phyloP scores from a whole-genome alignment of 2,113 vertebrate genomes.

The Crotalus helleri region DNA sequence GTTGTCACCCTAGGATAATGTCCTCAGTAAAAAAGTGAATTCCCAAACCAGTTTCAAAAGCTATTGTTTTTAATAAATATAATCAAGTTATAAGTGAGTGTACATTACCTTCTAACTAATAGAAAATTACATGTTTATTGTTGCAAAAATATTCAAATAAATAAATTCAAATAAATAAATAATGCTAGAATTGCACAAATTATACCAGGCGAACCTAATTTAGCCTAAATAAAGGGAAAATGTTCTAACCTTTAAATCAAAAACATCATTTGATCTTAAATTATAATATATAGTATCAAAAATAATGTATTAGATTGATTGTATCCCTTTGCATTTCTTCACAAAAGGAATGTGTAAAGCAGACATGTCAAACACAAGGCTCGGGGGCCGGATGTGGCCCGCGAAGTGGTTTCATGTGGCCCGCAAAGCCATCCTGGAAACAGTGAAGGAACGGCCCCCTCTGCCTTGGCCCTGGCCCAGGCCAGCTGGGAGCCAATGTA shows the following conservation, averaged over 20 bases:
- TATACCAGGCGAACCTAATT: background rate
- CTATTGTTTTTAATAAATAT: background rate
- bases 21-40: background rate
- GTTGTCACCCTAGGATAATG: conserved; percentile 18
- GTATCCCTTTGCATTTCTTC: background rate
- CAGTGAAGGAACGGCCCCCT: no score
- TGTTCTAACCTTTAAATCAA: background rate
- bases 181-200: background rate
- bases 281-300: background rate
- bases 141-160: background rate
- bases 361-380: no score
- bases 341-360: background rate
- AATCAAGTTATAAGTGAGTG: background rate
- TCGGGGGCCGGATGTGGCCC: no score
- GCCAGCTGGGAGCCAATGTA: no score
- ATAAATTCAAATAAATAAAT: background rate
- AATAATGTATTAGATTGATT: background rate
- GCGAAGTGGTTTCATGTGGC: no score
- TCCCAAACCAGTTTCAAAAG: background rate
- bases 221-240: background rate
- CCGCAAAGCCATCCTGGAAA: no score
- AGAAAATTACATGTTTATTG: background rate
- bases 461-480: no score
- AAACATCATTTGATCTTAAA: background rate
- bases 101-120: background rate